Evolutionary conservation across 2,113 vertebrate species (phyloP).

Genomic region (Cynopterus brachyotis): DNA sequence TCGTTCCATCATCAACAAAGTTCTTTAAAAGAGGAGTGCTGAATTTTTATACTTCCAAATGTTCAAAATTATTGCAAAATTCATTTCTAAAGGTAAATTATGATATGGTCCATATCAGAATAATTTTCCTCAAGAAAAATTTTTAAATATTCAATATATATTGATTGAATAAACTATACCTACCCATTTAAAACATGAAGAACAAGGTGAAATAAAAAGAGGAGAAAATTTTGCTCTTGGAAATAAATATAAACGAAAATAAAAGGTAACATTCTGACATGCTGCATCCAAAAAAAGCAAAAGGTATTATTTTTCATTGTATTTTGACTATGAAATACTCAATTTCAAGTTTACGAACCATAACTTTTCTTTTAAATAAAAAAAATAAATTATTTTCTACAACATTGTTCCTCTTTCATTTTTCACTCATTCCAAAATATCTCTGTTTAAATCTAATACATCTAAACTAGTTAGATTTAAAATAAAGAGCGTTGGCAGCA

Average conservation of each 20-base stretch:
- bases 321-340: neutral
- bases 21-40: neutral
- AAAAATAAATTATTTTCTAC: neutral
- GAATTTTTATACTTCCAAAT: neutral
- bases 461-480: neutral
- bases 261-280: neutral
- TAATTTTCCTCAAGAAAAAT: neutral
- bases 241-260: constrained; percentile 5
- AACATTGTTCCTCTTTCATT: neutral
- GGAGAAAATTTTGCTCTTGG: neutral
- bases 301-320: neutral
- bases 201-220: neutral
- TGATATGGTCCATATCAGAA: neutral
- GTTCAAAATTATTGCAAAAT: neutral
- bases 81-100: neutral
- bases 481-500: neutral
- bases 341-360: neutral
- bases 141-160: neutral
- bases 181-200: neutral
- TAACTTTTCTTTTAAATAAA: neutral
- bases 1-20: neutral
- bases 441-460: neutral
- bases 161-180: neutral
- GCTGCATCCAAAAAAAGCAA: neutral
- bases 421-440: neutral